Percentiles rank a stretch among this genome's conserved stretches.
Evolutionary conservation across 2,888 invertebrate genomes (phyloP).

Genomic region (Erebia ligea): DNA sequence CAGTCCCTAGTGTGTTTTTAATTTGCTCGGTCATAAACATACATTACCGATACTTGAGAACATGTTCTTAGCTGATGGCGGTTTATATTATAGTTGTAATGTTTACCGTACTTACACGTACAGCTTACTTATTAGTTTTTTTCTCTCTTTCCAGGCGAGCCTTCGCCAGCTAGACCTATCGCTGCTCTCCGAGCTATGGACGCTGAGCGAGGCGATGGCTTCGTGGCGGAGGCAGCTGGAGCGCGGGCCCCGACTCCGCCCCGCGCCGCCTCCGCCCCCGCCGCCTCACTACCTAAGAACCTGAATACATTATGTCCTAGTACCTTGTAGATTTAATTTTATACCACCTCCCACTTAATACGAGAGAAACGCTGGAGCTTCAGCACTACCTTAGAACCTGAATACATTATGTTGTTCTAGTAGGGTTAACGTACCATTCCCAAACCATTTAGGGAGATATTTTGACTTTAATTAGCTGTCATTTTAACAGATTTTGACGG

Average conservation of each 20-base stretch:
- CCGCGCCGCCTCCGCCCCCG: conserved; percentile 77
- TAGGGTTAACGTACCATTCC: no score
- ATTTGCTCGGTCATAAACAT: no score
- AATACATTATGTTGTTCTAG: no score
- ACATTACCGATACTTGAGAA: no score
- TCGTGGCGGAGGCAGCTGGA: conserved; percentile 87
- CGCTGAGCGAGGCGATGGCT: conserved; percentile 95
- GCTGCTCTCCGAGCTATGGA: conserved; percentile 95
- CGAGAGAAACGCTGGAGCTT: not conserved
- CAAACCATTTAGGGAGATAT: no score
- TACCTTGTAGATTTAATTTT: conserved; percentile 18
- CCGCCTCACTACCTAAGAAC: conserved; percentile 77
- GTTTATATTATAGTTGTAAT: no score
- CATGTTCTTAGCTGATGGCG: no score
- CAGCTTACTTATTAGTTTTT: not conserved
- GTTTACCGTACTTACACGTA: not conserved
- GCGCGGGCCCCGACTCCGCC: conserved; percentile 77
- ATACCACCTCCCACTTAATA: not conserved
- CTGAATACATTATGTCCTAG: conserved; percentile 45
- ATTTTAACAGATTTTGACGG: no score
- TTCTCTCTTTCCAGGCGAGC: conserved; percentile 87
- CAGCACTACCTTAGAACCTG: not conserved
- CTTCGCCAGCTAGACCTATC: conserved; percentile 95
- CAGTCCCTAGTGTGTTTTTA: no score
- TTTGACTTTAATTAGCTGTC: no score